Conservation (phyloP, 2,888 invertebrate genomes). For the Anaspis maculata region DNA sequence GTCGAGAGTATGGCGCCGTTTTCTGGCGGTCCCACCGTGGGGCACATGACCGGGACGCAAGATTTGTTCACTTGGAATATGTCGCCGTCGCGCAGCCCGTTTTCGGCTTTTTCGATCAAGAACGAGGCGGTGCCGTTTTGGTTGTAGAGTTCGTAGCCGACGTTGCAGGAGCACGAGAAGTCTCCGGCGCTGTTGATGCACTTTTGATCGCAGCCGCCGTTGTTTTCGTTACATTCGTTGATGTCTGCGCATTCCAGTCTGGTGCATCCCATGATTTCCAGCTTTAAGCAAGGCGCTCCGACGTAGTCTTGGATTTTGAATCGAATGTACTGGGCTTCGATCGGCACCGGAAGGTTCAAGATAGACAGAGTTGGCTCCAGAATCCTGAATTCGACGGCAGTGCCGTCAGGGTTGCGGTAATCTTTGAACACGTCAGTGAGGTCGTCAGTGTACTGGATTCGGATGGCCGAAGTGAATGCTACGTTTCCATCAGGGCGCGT, state of each 20-base stretch:
- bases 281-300: conserved; percentile 78
- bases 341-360: conserved; percentile 80
- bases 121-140: conserved; percentile 87
- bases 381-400: conserved; percentile 86
- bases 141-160: conserved; percentile 84
- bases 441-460: conserved; percentile 82
- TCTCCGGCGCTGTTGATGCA: conserved; percentile 85
- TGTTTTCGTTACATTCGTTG: conserved; percentile 78
- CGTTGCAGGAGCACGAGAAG: conserved; percentile 80
- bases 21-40: conserved; percentile 65
- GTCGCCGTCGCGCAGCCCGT: conserved; percentile 82
- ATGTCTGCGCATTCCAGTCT: conserved; percentile 81
- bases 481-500: conserved; percentile 71
- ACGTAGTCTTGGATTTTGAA: conserved; percentile 83
- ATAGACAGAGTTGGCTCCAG: conserved; percentile 86
- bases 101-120: conserved; percentile 69
- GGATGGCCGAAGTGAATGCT: conserved; percentile 84
- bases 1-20: conserved; percentile 80
- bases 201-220: conserved; percentile 90
- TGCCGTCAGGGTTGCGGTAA: conserved; percentile 87
- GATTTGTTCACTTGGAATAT: conserved; percentile 83
- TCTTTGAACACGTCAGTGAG: conserved; percentile 84
- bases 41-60: conserved; percentile 90
- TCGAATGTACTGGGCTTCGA: conserved; percentile 81
- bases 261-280: conserved; percentile 90